Base-by-base conservation (phyloP, 2,888 invertebrate genomes). In the Lycia hirtaria region DNA sequence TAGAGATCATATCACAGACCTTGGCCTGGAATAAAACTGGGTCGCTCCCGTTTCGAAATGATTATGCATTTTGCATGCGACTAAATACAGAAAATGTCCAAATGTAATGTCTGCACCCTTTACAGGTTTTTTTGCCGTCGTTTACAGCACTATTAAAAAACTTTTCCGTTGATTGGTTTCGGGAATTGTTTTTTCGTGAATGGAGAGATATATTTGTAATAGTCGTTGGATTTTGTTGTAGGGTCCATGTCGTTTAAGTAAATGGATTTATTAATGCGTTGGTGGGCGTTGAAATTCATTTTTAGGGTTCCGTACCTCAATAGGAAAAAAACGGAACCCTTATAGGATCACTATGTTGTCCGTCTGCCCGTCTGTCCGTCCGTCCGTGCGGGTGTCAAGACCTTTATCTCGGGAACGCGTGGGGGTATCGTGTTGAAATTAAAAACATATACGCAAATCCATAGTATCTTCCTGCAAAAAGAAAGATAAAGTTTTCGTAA, bases 21-120 rank as follows among this genome's bases (percentile, higher is more conserved):
- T 81, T 81, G 81, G 78, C 81, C 78, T 55, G 66, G 45, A 43
- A 33, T 35, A n/a, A 12, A 81, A 74, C 64, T 81, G 71, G 81
- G 81, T 78, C 81, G 65, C 58, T 56, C 65, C 65, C 65, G 63
- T 61, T 61, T 68, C 66, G 65, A 71, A 70, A 62, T 72, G 67
- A 76, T 75, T 78, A 75, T 80, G 80, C 79, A 80, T 75, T 78
- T 79, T 77, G 70, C 67, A 75, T 77, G 67, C 56, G 61, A 70
- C 62, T 70, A 71, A n/a, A 75, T 73, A 71, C 72, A 62, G 67
- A 60, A 68, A 65, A 60, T 69, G 71, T 71, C 68, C 41, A 50
- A 59, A 61, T 56, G 56, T n/a, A n/a, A n/a, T n/a, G 50, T 26
- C 19, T 17, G 38, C 49, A 32, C 37, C 54, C 33, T 56, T 45